Conservation (phyloP, 2,797 vertebrate species). For the Hybognathus amarus region DNA sequence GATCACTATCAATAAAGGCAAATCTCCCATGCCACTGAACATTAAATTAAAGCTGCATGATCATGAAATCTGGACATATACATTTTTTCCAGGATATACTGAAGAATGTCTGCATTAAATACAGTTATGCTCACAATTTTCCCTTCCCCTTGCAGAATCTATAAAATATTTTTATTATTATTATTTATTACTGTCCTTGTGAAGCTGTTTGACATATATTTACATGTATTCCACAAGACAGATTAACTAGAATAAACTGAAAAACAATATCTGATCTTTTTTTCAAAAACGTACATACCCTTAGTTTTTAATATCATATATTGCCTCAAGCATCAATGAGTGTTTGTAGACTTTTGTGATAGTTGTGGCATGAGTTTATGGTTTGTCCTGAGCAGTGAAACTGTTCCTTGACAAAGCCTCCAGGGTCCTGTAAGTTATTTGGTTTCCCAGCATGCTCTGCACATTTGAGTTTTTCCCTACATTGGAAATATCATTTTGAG, state of each 20-base stretch:
- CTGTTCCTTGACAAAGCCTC: conserved; percentile 15
- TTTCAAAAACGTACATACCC: neutral
- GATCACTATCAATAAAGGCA: conserved; percentile 44
- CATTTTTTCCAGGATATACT: conserved; percentile 35
- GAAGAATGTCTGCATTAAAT: conserved; percentile 41
- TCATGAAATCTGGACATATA: conserved; percentile 45
- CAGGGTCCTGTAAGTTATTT: conserved; percentile 22
- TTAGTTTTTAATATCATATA: conserved; percentile 13
- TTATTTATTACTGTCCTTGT: conserved; percentile 10
- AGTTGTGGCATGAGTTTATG: conserved; percentile 11
- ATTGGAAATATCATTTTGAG: neutral
- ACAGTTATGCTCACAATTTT: conserved; percentile 35
- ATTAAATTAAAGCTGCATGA: conserved; percentile 58
- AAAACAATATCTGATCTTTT: neutral
- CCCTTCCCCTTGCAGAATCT: conserved; percentile 8
- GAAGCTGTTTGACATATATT: neutral
- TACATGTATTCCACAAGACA: conserved; percentile 1
- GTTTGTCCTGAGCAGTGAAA: conserved; percentile 18
- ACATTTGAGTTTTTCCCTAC: conserved; percentile 15
- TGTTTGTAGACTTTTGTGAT: conserved; percentile 1
- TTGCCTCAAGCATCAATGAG: conserved; percentile 12
- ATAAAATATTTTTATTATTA: neutral
- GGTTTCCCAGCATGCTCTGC: conserved; percentile 28
- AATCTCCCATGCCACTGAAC: conserved; percentile 42
- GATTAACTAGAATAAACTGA: neutral